These are phyloP conservation scores for Cuniculus paca DNA, from an alignment of 2,797 vertebrate genomes.

Conservation along the genomic window DNA sequence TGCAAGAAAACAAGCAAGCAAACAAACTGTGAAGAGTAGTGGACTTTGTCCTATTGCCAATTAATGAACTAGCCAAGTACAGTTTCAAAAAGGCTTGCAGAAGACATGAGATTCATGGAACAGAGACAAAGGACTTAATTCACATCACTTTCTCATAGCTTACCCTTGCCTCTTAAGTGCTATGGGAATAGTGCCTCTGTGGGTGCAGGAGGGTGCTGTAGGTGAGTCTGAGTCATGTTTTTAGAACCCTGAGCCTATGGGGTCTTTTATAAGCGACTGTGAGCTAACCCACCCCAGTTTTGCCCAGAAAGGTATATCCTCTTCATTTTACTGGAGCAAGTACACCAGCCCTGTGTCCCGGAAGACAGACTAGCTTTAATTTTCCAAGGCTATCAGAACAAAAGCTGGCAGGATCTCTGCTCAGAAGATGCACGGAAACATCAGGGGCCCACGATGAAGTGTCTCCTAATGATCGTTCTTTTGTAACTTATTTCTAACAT, in stretches of 20 bases:
- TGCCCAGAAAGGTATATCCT: neutral
- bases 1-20: neutral
- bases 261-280: neutral
- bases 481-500: conserved; percentile 14
- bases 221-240: neutral
- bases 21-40: neutral
- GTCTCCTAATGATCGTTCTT: neutral
- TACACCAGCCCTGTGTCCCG: neutral
- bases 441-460: neutral
- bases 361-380: neutral
- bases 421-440: neutral
- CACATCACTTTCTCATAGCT: neutral
- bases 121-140: neutral
- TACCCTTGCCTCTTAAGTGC: neutral
- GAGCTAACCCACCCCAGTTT: neutral
- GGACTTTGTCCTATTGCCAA: neutral
- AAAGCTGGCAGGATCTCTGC: neutral
- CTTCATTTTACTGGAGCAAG: conserved; percentile 1
- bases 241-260: neutral
- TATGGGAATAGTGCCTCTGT: fast-evolving
- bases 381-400: neutral
- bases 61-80: neutral
- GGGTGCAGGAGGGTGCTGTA: neutral
- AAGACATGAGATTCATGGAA: neutral
- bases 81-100: neutral